Percentiles rank a stretch among this genome's conserved stretches.
These are phyloP conservation scores for Phoeniculus purpureus DNA, from an alignment of 2,797 vertebrate genomes.

Conservation along the genomic window DNA sequence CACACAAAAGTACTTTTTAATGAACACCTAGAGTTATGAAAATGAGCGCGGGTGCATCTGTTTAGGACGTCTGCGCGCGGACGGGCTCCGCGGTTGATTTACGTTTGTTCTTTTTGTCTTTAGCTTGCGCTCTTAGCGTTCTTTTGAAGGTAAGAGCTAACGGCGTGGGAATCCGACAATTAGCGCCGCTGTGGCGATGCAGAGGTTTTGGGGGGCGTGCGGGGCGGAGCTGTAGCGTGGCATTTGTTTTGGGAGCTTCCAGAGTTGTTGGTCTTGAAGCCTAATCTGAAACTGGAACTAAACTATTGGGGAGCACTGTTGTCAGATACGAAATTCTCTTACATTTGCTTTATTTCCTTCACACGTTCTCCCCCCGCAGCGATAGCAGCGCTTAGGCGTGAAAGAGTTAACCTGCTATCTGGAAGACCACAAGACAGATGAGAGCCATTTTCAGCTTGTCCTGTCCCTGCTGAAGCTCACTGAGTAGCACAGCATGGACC, in stretches of 20 bases:
- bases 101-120: neutral
- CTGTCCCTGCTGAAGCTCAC: constrained; percentile 83
- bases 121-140: constrained; percentile 52
- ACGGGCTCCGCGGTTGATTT: constrained; percentile 33
- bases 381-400: neutral
- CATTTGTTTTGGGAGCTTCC: neutral
- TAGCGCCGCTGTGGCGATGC: no score
- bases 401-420: constrained; percentile 79
- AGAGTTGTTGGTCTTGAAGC: neutral
- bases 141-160: constrained; percentile 25
- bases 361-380: neutral
- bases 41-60: constrained; percentile 57
- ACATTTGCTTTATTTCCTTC: neutral
- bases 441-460: constrained; percentile 84
- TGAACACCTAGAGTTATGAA: constrained; percentile 68
- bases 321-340: neutral
- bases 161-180: constrained; percentile 7
- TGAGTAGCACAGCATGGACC: constrained; percentile 82
- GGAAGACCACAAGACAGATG: constrained; percentile 80
- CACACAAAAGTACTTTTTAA: constrained; percentile 77
- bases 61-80: constrained; percentile 44
- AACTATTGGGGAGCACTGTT: neutral
- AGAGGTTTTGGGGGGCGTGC: neutral
- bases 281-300: neutral
- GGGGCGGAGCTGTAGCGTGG: neutral